phyloP scores from a whole-genome alignment of 2,888 invertebrate genomes.

The Electrophaes corylata region DNA sequence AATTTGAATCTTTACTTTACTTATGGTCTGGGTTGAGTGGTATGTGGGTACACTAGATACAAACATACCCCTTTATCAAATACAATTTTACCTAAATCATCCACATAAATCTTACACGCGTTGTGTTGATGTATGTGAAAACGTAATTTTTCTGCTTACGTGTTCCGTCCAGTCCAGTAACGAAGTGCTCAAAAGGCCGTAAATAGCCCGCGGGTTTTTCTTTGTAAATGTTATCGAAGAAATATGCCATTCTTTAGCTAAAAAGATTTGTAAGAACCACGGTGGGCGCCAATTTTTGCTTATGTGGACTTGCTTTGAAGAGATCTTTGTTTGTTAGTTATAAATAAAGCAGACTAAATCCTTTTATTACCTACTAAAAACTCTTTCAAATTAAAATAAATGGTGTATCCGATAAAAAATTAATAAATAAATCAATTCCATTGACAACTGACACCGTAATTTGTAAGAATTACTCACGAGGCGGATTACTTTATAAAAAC shows the following conservation, averaged over 20 bases:
- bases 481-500: slow-evolving; percentile 30
- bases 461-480: slow-evolving; percentile 35
- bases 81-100: neutral
- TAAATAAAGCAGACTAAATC: neutral
- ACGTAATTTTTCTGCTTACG: slow-evolving; percentile 27
- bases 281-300: slow-evolving; percentile 35
- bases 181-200: slow-evolving; percentile 38
- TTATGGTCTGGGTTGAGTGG: too few species aligned
- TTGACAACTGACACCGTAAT: slow-evolving; percentile 26
- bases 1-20: neutral
- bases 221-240: slow-evolving; percentile 38
- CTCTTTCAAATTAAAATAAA: slow-evolving; percentile 18
- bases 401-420: slow-evolving; percentile 13
- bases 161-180: slow-evolving; percentile 31
- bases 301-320: neutral
- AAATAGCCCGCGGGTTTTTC: slow-evolving; percentile 34
- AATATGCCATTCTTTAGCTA: slow-evolving; percentile 35
- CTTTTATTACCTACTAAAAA: neutral
- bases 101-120: slow-evolving; percentile 2
- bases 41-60: neutral
- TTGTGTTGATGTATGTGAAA: slow-evolving; percentile 5
- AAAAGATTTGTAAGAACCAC: slow-evolving; percentile 28
- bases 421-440: slow-evolving; percentile 29
- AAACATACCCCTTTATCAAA: neutral
- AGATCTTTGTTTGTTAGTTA: slow-evolving; percentile 3